Conservation (phyloP, 2,888 invertebrate genomes). For the Hofmannophila pseudospretella region DNA sequence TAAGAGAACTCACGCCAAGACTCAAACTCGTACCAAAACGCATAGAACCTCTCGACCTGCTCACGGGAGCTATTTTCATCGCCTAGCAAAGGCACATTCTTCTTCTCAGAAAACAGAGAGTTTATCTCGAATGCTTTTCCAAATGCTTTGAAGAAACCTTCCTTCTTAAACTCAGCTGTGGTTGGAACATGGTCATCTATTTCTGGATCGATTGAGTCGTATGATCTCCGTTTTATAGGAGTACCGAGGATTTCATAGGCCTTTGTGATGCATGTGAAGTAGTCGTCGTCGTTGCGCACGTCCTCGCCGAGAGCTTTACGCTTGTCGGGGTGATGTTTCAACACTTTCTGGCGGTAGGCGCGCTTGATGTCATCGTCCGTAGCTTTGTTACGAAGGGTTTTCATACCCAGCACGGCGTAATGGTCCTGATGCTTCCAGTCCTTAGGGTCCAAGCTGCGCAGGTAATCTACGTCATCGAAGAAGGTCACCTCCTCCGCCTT, state of each 20-base stretch:
- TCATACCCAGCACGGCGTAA: conserved; percentile 95
- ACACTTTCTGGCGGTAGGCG: conserved; percentile 87
- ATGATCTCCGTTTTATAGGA: conserved; percentile 89
- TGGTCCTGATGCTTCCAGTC: conserved; percentile 99
- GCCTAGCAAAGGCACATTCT: conserved; percentile 90
- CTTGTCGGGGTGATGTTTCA: conserved; percentile 99
- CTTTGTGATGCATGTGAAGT: conserved; percentile 98
- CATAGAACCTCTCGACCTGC: conserved; percentile 95
- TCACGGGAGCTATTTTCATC: conserved; percentile 86
- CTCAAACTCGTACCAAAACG: conserved; percentile 99
- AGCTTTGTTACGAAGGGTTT: conserved; percentile 88
- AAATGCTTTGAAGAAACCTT: conserved; percentile 84
- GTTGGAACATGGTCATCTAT: conserved; percentile 94
- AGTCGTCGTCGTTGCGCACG: conserved; percentile 93
- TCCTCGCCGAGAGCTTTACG: conserved; percentile 94
- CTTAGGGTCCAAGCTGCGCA: conserved; percentile 94
- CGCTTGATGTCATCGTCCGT: conserved; percentile 95
- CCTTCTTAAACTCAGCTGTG: conserved; percentile 84
- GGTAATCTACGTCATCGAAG: conserved; percentile 87
- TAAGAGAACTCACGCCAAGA: conserved; percentile 99
- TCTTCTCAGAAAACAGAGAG: conserved; percentile 94
- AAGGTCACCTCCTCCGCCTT: conserved; percentile 64
- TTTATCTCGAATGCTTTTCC: conserved; percentile 85
- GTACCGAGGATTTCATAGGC: conserved; percentile 95
- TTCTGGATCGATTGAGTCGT: conserved; percentile 97